Base-by-base conservation (phyloP, 2,113 vertebrate genomes). In the Cottus gobio region DNA sequence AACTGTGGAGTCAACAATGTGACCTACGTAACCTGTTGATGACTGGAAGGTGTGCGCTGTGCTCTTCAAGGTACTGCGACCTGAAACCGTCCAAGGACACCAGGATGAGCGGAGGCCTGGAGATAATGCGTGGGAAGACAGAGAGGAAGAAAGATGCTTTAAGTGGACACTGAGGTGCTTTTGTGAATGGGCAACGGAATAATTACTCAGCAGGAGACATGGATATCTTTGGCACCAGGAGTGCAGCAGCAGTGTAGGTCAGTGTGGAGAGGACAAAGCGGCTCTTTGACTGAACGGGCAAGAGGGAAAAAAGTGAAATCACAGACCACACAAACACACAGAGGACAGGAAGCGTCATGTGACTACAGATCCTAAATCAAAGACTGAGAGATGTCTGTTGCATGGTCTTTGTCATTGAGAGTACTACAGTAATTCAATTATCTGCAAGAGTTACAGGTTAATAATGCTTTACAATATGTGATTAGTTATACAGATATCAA, bases 1-100 rank as follows among this genome's bases (percentile, higher is more conserved):
- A 48, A 31, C 30, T 30, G 28, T 1, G 15, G 46, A 57, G 73
- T 26, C 36, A 37, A 79, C 7, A 2, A 2, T 12, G 7, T 39
- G 4, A 96, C 97, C 96, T 94, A 99, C 98, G 96, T 72, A 99
- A 83, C 91, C 96, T 97, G 85, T 85, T 91, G 81, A 99, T 96
- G 77, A 95, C 92, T 10, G 96, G 97, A 48, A 98, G 46, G 58
- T 95, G 91, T 56, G 65, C 73, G 48, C 72, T 42, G 92, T 96
- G 96, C 0, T 95, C 94, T 61, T 96, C 83, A 77, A 99, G 92
- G 84, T 99, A 99, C 30, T 93, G 92, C 1, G 97, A 95, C 91
- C 96, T 93, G 88, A 99, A 99, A 9, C 98, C 98, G 85, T 99
- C 98, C 95, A 99, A 89, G 76, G 98, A 99, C 80, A 99, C 94